Percentiles rank a stretch among this genome's conserved stretches.
Conservation (phyloP, 2,113 vertebrate species). For the Cinclus mexicanus region DNA sequence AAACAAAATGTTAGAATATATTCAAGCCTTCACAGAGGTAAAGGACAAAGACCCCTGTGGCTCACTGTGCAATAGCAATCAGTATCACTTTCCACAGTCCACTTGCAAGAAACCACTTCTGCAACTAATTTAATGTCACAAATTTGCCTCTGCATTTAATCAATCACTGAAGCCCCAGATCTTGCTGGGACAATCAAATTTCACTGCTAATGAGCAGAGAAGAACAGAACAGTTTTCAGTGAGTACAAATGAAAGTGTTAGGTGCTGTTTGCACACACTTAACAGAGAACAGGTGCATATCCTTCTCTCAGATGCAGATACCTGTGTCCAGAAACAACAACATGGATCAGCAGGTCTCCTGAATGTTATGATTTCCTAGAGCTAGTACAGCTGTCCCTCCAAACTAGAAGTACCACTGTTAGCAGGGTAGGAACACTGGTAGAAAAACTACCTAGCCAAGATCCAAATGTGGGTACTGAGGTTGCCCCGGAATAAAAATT, state of each 20-base stretch:
- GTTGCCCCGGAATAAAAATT: neutral
- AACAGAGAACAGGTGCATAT: neutral
- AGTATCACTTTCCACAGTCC: neutral
- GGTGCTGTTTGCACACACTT: neutral
- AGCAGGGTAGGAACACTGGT: neutral
- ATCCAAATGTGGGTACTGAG: neutral
- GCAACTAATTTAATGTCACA: neutral
- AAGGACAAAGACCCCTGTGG: neutral
- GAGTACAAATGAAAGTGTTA: neutral
- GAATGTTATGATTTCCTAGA: neutral
- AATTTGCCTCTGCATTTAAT: conserved; percentile 18
- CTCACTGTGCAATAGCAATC: neutral
- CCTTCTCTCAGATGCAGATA: neutral
- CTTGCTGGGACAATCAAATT: conserved; percentile 16
- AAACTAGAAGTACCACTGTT: neutral
- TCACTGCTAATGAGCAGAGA: neutral
- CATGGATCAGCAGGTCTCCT: neutral
- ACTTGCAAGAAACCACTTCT: neutral
- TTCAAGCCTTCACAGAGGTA: neutral
- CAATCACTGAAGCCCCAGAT: neutral
- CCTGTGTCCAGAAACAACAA: neutral
- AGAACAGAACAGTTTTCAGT: neutral
- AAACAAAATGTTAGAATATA: neutral
- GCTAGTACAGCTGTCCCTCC: neutral
- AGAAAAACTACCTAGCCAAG: neutral